phyloP scores from a whole-genome alignment of 1,140 invertebrate genomes.

The Leptoteleia sp. region DNA sequence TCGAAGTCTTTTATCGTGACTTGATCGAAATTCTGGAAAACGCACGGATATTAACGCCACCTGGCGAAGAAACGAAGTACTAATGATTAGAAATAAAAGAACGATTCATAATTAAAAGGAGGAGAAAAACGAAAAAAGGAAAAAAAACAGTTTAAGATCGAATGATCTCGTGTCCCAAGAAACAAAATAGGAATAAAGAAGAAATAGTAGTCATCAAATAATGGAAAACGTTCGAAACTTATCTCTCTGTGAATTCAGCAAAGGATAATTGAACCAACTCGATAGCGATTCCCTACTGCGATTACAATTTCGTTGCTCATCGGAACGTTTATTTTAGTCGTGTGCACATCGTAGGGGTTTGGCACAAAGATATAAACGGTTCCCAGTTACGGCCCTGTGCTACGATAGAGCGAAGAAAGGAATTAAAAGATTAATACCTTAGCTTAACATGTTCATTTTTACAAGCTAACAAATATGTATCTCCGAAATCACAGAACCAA shows the following conservation, averaged over 20 bases:
- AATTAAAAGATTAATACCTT: conserved; percentile 79
- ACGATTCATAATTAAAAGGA: conserved; percentile 36
- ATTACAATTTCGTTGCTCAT: conserved; percentile 74
- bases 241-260: conserved; percentile 32
- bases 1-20: too few relatives aligned
- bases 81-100: conserved; percentile 31
- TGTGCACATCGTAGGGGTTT: conserved; percentile 73
- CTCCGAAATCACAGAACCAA: conserved; percentile 81
- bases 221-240: conserved; percentile 56
- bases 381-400: conserved; percentile 76
- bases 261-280: conserved; percentile 60
- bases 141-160: conserved; percentile 31
- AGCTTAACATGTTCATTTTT: conserved; percentile 79
- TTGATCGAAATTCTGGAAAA: conserved; percentile 77
- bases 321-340: conserved; percentile 72
- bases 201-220: conserved; percentile 21
- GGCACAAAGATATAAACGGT: conserved; percentile 77
- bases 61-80: conserved; percentile 37
- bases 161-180: conserved; percentile 37
- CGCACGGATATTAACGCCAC: conserved; percentile 21
- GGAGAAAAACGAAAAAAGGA: conserved; percentile 24
- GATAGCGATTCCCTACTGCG: conserved; percentile 50
- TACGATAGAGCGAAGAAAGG: conserved; percentile 72
- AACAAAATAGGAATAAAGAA: conserved; percentile 48
- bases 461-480: conserved; percentile 81